Evolutionary conservation across 2,113 vertebrate genomes (phyloP), one percentile per base, ranked within the genome.

Genomic region (Xiphias gladius): DNA sequence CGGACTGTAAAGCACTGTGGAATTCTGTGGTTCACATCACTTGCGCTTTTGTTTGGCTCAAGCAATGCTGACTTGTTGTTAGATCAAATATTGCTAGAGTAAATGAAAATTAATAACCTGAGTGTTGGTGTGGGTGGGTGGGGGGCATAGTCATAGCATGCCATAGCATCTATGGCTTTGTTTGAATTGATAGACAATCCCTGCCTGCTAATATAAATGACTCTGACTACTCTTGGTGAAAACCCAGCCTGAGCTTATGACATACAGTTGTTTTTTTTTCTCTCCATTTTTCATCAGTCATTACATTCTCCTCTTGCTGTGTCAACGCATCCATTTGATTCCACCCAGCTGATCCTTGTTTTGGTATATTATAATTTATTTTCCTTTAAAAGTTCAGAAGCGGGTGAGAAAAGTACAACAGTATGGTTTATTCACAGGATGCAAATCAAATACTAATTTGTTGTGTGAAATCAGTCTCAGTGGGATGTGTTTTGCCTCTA

Each of bases 361-460:
- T 76, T 89, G 69, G 26, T 80, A 54, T 41, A 46, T 67, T 74
- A 87, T 88, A 1, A 73, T 83, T 76, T 79, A 79, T 86, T 89
- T 90, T 80, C 46, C 66, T 87, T 84, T 84, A 68, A 80, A 87
- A 82, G 72, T 88, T 83, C 82, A 66, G 46, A 88, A 48, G 37
- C 9, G 64, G 59, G 79, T 65, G 65, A 85, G 77, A 63, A 88
- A 84, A 74, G 58, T 73, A 75, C 54, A 88, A 75, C 89, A 91
- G 63, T 13, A 28, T 35, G 19, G 61, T 55, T 80, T 87, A 73
- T 64, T 90, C 81, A 65, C 77, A 39, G 83, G 70, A 86, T 82
- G 90, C 84, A 90, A 88, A 89, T 92, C 83, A 91, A 91, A 90
- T 69, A 86, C 79, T 85, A 86, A 92, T 90, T 88, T 92, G 71